These are phyloP conservation scores for Peromyscus melanophrys DNA, from an alignment of 2,797 vertebrate genomes.

Conservation along the genomic window DNA sequence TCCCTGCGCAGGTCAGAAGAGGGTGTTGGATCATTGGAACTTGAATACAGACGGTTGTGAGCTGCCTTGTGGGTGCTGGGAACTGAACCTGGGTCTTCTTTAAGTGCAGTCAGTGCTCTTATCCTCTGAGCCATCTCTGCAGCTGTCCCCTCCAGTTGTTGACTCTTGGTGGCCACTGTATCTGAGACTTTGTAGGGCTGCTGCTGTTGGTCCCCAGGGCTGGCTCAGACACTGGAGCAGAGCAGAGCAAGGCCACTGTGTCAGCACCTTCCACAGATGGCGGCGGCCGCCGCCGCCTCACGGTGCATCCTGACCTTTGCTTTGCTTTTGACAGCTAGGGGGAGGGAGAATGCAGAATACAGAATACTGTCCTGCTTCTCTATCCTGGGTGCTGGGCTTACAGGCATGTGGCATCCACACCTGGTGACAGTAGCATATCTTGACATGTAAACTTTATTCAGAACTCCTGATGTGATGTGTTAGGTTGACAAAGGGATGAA, in stretches of 20 bases:
- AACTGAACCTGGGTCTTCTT: neutral
- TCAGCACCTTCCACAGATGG: neutral
- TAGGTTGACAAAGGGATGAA: neutral
- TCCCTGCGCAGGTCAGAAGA: neutral
- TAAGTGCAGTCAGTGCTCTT: neutral
- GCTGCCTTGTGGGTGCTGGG: neutral
- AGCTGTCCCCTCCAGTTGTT: neutral
- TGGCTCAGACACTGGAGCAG: neutral
- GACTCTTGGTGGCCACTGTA: neutral
- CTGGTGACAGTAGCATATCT: neutral
- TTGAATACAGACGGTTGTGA: neutral
- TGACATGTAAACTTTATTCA: neutral
- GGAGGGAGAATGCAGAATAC: neutral
- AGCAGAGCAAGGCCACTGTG: neutral
- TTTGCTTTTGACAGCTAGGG: neutral
- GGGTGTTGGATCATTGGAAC: neutral
- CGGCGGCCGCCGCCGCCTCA: neutral
- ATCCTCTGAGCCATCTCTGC: neutral
- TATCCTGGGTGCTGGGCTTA: neutral
- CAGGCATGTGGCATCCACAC: neutral
- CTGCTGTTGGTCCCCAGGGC: neutral
- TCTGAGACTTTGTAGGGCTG: neutral
- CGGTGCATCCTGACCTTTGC: neutral
- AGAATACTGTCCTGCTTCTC: neutral
- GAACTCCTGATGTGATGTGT: neutral